These are phyloP conservation scores for Xylocopa sonorina DNA, from an alignment of 1,140 invertebrate species.

Conservation along the genomic window DNA sequence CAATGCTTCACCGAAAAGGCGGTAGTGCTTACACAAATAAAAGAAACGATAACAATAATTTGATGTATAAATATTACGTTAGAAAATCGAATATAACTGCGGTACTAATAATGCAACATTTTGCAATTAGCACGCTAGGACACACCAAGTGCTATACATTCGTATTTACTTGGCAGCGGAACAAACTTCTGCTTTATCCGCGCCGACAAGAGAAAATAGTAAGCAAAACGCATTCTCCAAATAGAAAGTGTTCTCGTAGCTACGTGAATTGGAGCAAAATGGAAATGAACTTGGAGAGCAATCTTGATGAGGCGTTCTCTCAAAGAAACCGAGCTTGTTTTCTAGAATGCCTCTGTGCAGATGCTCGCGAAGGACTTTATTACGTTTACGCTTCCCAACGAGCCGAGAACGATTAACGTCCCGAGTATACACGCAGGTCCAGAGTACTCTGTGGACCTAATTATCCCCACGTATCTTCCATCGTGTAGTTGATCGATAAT, in stretches of 20 bases:
- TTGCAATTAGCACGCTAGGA: neutral
- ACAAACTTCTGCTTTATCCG: constrained; percentile 18
- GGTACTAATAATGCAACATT: constrained; percentile 1
- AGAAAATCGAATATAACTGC: too few species aligned
- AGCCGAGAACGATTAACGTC: constrained; percentile 40
- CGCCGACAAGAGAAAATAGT: constrained; percentile 17
- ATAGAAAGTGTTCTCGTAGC: constrained; percentile 16
- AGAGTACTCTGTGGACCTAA: constrained; percentile 21
- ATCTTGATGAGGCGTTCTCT: neutral
- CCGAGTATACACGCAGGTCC: neutral
- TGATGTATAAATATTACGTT: too few species aligned
- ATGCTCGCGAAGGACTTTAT: neutral
- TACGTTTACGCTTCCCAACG: neutral
- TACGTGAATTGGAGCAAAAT: constrained; percentile 5
- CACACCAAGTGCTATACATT: neutral
- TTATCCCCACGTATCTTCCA: constrained; percentile 15
- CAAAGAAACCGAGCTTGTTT: neutral
- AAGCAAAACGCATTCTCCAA: constrained; percentile 19
- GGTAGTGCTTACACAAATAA: accelerated
- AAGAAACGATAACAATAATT: too few species aligned
- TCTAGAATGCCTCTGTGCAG: neutral
- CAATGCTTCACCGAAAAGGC: neutral
- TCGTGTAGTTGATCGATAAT: too few species aligned
- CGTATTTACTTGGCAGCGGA: constrained; percentile 13
- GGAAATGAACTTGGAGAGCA: neutral